These are phyloP conservation scores for Philopotamus ludificatus DNA, from an alignment of 1,140 invertebrate species.

Conservation along the genomic window DNA sequence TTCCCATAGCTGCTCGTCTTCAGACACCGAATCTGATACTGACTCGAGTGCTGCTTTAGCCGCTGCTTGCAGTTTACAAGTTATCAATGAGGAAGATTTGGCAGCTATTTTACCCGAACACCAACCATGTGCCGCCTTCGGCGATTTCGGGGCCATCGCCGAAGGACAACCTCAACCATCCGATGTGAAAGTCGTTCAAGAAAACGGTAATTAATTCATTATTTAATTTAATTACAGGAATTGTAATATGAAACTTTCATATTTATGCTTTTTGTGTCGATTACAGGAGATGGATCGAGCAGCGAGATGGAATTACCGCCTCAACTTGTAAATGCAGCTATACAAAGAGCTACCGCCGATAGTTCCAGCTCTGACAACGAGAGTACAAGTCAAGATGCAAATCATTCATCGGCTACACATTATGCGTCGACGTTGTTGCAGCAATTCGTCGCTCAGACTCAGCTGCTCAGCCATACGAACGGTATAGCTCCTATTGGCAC, in stretches of 20 bases:
- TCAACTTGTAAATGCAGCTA: slow-evolving; percentile 67
- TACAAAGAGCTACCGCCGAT: slow-evolving; percentile 63
- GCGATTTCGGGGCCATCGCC: slow-evolving; percentile 45
- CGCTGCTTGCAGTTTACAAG: slow-evolving; percentile 52
- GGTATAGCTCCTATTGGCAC: slow-evolving; percentile 11
- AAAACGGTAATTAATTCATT: slow-evolving; percentile 32
- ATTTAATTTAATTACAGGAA: slow-evolving; percentile 13
- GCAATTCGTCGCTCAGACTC: slow-evolving; percentile 64
- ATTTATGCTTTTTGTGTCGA: not conserved
- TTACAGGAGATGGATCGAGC: slow-evolving; percentile 57
- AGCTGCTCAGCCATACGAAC: slow-evolving; percentile 57
- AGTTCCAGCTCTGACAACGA: slow-evolving; percentile 64
- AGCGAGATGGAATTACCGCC: slow-evolving; percentile 70
- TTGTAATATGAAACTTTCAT: not conserved
- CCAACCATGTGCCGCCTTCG: slow-evolving; percentile 60
- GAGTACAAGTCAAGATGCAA: slow-evolving; percentile 52
- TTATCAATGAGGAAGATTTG: slow-evolving; percentile 61
- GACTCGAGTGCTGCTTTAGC: slow-evolving; percentile 52
- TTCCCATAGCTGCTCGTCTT: slow-evolving; percentile 40
- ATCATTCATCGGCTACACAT: slow-evolving; percentile 52
- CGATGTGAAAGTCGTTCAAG: slow-evolving; percentile 40
- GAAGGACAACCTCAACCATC: slow-evolving; percentile 46
- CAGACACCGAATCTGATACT: slow-evolving; percentile 47
- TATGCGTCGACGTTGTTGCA: slow-evolving; percentile 62
- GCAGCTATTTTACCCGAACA: slow-evolving; percentile 66